Conservation (phyloP, 2,888 invertebrate genomes). For the Sericinus montela region DNA sequence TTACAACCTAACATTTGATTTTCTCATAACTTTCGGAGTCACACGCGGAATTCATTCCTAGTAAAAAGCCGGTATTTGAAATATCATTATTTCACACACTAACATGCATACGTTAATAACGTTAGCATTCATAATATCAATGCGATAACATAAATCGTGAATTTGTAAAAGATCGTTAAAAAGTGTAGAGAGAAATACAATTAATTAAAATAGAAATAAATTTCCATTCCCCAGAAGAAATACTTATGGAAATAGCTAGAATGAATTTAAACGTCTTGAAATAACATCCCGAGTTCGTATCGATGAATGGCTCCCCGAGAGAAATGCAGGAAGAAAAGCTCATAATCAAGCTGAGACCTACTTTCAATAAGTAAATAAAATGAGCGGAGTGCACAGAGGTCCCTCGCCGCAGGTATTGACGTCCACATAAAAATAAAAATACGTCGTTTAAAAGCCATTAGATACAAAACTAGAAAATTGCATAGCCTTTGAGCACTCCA, state of each 20-base stretch:
- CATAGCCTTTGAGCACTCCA: not conserved
- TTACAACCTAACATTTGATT: too few species aligned
- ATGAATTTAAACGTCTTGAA: slow-evolving; percentile 20
- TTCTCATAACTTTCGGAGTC: too few species aligned
- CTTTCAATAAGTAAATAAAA: slow-evolving; percentile 41
- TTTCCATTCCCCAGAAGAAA: not conserved
- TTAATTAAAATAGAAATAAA: not conserved
- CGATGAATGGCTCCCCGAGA: slow-evolving; percentile 43
- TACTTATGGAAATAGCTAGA: slow-evolving; percentile 12
- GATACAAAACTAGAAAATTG: slow-evolving; percentile 2
- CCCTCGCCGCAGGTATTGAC: slow-evolving; percentile 10
- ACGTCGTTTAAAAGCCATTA: slow-evolving; percentile 8
- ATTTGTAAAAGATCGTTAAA: not conserved
- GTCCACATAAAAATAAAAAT: slow-evolving; percentile 2
- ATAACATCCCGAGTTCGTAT: slow-evolving; percentile 27
- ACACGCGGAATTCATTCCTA: too few species aligned
- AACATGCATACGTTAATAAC: too few species aligned
- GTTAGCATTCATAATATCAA: too few species aligned
- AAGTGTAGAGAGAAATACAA: not conserved
- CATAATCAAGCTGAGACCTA: slow-evolving; percentile 49
- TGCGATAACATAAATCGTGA: too few species aligned
- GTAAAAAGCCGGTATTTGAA: too few species aligned
- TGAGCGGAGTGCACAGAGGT: slow-evolving; percentile 22
- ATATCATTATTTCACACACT: too few species aligned
- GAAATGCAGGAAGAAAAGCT: slow-evolving; percentile 43